phyloP scores from a whole-genome alignment of 2,888 invertebrate genomes.

The Cotesia congregata region DNA sequence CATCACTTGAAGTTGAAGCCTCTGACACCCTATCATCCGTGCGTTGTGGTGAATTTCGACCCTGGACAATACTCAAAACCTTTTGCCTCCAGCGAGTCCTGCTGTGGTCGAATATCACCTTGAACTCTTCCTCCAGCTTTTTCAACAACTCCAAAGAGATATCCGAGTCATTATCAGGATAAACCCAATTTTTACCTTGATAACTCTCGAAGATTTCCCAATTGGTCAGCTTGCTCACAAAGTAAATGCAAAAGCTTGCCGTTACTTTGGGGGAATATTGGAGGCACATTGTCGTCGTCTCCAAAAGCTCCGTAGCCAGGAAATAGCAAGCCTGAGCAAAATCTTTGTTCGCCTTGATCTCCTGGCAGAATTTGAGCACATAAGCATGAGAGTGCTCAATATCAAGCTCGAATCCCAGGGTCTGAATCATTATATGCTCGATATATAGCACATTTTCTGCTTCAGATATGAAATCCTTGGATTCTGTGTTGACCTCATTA shows the following conservation, averaged over 20 bases:
- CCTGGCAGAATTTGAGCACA: conserved; percentile 95
- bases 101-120: conserved; percentile 93
- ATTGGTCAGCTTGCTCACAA: conserved; percentile 98
- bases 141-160: conserved; percentile 89
- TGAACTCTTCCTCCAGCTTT: conserved; percentile 88
- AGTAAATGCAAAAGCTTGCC: conserved; percentile 97
- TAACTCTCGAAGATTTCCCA: conserved; percentile 96
- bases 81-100: conserved; percentile 91
- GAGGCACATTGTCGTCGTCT: conserved; percentile 97
- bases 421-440: conserved; percentile 96
- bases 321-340: conserved; percentile 98
- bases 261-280: conserved; percentile 97
- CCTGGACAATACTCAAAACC: conserved; percentile 80
- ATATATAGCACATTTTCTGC: conserved; percentile 95
- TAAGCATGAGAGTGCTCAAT: conserved; percentile 98
- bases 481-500: conserved; percentile 79
- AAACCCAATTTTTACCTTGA: conserved; percentile 95
- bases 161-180: conserved; percentile 88
- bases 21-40: no score
- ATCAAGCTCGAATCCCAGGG: conserved; percentile 97
- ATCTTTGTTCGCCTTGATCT: conserved; percentile 96
- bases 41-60: conserved; percentile 59
- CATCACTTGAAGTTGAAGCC: no score
- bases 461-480: conserved; percentile 83
- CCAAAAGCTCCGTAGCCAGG: conserved; percentile 98